These are phyloP conservation scores for Calycopis cecrops DNA, from an alignment of 1,140 invertebrate species.

Conservation along the genomic window DNA sequence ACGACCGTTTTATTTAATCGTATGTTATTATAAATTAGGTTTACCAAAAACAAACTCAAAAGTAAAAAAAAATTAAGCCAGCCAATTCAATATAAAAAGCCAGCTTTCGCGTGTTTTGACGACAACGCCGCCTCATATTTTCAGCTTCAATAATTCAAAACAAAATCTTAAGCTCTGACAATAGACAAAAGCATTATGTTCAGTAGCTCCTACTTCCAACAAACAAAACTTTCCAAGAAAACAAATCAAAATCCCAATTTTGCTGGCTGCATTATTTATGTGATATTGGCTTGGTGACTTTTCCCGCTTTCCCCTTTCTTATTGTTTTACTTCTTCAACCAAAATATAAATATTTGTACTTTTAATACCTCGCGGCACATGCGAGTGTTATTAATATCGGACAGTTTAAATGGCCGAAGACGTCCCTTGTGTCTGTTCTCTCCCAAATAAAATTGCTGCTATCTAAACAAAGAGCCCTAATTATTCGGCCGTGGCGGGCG, in stretches of 20 bases:
- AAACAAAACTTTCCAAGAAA: constrained; percentile 70
- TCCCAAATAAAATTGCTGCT: constrained; percentile 77
- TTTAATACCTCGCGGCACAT: constrained; percentile 16
- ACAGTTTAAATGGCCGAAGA: constrained; percentile 66
- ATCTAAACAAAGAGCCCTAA: constrained; percentile 78
- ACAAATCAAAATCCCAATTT: constrained; percentile 74
- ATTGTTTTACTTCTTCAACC: constrained; percentile 29
- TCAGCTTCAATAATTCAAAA: constrained; percentile 17
- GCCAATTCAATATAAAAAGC: no score
- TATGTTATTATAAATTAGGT: no score
- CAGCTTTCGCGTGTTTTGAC: background rate
- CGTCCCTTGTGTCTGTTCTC: constrained; percentile 68
- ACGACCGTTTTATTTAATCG: no score
- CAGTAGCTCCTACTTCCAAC: constrained; percentile 40
- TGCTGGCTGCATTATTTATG: constrained; percentile 70
- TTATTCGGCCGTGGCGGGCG: constrained; percentile 76
- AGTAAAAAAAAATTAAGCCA: no score
- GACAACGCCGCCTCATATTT: constrained; percentile 11
- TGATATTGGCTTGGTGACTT: constrained; percentile 61
- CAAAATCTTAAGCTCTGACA: constrained; percentile 18
- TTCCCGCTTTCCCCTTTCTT: constrained; percentile 52
- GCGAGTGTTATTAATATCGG: constrained; percentile 73
- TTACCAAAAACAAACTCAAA: no score
- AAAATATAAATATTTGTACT: constrained; percentile 9
- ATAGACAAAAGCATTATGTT: constrained; percentile 43